Percentiles rank a stretch among this genome's conserved stretches.
Evolutionary conservation across 2,113 vertebrate species (phyloP).

Genomic region (Serilophus lunatus): DNA sequence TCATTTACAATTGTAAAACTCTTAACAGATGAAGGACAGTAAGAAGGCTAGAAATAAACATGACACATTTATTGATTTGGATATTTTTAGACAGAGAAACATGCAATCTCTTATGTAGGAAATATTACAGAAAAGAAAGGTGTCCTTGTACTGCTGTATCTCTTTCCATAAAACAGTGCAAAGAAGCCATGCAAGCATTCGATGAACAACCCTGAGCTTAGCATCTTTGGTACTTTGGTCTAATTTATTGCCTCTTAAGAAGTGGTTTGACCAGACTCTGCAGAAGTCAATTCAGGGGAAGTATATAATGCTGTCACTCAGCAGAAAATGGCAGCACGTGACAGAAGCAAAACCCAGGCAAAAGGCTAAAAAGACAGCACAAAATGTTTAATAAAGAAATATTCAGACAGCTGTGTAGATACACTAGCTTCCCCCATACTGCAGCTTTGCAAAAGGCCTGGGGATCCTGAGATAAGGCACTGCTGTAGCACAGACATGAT

Average conservation of each 20-base stretch:
- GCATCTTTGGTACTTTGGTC: not conserved
- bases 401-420: not conserved
- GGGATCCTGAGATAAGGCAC: not conserved
- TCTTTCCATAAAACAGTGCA: not conserved
- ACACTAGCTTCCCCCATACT: accelerated
- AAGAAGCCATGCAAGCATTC: not conserved
- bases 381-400: not conserved
- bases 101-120: not conserved
- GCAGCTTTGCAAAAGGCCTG: not conserved
- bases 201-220: not conserved
- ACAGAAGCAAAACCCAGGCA: not conserved
- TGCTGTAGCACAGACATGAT: not conserved
- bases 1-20: not conserved
- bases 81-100: not conserved
- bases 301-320: not conserved
- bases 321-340: not conserved
- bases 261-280: not conserved
- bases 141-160: not conserved
- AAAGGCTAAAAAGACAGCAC: not conserved
- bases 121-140: not conserved
- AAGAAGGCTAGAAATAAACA: not conserved
- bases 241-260: not conserved
- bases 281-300: not conserved
- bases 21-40: not conserved
- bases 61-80: not conserved